Base-by-base conservation (phyloP, 2,888 invertebrate genomes). In the Zaprionus obscuricornis region DNA sequence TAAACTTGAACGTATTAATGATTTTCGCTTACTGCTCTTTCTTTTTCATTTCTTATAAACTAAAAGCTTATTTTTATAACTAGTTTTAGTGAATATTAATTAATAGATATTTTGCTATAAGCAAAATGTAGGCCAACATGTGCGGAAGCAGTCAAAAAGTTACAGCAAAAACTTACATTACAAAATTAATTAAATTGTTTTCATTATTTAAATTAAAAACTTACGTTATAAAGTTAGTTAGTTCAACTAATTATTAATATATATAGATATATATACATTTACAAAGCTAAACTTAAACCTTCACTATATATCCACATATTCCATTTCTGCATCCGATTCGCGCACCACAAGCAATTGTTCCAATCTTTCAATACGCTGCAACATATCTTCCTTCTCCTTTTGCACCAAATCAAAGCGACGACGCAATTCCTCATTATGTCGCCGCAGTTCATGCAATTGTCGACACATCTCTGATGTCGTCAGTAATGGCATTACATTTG, bases 401-500 rank as follows among this genome's bases (percentile, higher is more conserved):
- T 88, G 84, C 1, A 85, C 81, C 7, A 82, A 47, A 42, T 90
- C 90, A 18, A 89, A 76, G 50, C 89, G 87, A 39, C 87, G 83
- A 2, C 79, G 74, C 18, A 90, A 43, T 1, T 89, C 89, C 11
- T 90, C 89, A 46, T 88, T 88, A 56, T 88, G 82, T 13, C 87
- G 86, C 8, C 87, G 83, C 34, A 90, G 58, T 22, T 90, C 89
- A 16, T 87, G 68, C 1, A 90, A 60, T 59, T 90, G 89, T 0
- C 89, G 83, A 46, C 87, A 88, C 14, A 90, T 85, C 58, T 90
- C 90, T 2, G 88, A 75, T 17, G 87, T 81, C n/a, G 87, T 82
- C 10, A 89, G 57, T 54, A 88, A 17, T 3, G 88, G 88, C 66
- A 88, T 83, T 5, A 86, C 76, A 40, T 86, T 72, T 1, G 84